Conservation (phyloP, 2,113 vertebrate species). For the Lipotes vexillifer region DNA sequence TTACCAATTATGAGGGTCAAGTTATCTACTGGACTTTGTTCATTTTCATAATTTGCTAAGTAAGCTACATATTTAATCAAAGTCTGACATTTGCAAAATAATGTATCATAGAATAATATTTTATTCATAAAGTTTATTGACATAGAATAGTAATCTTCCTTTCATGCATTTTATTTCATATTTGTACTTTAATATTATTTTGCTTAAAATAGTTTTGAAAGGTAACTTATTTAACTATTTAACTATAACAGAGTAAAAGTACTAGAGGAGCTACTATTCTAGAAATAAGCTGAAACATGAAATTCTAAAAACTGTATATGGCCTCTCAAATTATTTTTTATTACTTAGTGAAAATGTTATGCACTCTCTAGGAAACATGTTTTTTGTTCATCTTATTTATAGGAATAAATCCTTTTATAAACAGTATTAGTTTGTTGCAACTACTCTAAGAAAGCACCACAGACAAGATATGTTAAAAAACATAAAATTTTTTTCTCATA, state of each 20-base stretch:
- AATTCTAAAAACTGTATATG: background rate
- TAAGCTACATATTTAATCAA: constrained; percentile 38
- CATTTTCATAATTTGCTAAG: constrained; percentile 60
- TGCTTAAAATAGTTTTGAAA: background rate
- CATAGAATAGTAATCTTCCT: background rate
- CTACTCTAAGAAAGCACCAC: background rate
- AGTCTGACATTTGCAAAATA: constrained; percentile 22
- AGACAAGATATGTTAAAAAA: background rate
- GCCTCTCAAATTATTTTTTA: background rate
- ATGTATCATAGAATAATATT: background rate
- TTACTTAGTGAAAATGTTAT: background rate
- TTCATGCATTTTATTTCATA: background rate
- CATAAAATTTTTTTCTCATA: background rate
- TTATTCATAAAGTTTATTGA: constrained; percentile 29
- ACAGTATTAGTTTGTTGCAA: background rate
- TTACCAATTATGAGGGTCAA: constrained; percentile 23
- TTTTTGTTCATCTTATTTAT: background rate
- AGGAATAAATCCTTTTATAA: background rate
- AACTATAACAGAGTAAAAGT: background rate
- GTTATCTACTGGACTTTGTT: background rate
- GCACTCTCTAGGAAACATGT: background rate
- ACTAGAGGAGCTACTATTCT: background rate
- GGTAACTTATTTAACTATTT: background rate
- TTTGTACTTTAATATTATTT: background rate
- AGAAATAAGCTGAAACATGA: background rate